Evolutionary conservation across 2,113 vertebrate genomes (phyloP).

Genomic region (Anoura caudifer): DNA sequence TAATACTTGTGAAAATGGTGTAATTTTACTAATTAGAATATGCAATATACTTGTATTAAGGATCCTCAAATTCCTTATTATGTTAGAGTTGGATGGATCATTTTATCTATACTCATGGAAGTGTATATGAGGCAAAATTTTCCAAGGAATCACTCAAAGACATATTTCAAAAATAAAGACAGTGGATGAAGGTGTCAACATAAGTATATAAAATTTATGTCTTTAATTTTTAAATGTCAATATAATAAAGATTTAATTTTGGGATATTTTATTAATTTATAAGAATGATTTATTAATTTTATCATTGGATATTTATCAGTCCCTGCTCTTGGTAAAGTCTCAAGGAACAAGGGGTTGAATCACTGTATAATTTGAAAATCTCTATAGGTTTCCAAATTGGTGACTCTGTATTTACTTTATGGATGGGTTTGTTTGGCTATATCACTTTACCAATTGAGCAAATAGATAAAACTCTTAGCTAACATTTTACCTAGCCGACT

Average conservation of each 20-base stretch:
- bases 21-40: background rate
- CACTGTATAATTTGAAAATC: background rate
- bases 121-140: background rate
- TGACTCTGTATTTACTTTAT: background rate
- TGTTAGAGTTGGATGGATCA: background rate
- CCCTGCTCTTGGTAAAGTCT: background rate
- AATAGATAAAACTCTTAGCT: background rate
- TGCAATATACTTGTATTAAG: background rate
- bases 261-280: background rate
- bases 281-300: background rate
- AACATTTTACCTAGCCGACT: background rate
- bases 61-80: background rate
- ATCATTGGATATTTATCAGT: background rate
- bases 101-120: background rate
- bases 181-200: background rate
- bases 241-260: background rate
- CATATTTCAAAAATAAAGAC: background rate
- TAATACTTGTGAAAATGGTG: background rate
- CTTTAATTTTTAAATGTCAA: background rate
- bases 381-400: background rate
- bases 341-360: background rate
- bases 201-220: background rate
- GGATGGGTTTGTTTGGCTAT: background rate
- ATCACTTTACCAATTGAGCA: background rate
- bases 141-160: background rate